phyloP scores from a whole-genome alignment of 2,888 invertebrate species.

The Drosophila siamana region DNA sequence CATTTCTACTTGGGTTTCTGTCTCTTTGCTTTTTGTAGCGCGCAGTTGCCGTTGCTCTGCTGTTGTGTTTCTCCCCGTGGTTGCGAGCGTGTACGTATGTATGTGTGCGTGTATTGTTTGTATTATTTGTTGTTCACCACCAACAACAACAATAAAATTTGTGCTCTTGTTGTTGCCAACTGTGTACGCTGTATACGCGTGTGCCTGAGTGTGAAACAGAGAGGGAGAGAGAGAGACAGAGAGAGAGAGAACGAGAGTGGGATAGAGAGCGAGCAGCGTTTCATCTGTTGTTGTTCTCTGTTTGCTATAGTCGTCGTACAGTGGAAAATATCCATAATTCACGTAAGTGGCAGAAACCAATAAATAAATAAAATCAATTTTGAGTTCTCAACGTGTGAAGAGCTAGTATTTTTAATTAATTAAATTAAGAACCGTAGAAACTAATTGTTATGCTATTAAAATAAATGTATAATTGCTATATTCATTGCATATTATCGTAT shows the following conservation, averaged over 20 bases:
- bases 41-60: slow-evolving; percentile 76
- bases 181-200: slow-evolving; percentile 43
- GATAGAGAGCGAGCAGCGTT: slow-evolving; percentile 50
- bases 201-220: slow-evolving; percentile 23
- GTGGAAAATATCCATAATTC: slow-evolving; percentile 13
- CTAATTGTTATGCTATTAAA: neutral
- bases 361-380: neutral
- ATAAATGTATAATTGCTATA: neutral
- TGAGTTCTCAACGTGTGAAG: neutral
- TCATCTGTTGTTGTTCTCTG: slow-evolving; percentile 75
- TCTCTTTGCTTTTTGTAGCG: slow-evolving; percentile 76
- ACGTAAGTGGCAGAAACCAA: neutral
- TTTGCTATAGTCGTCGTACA: slow-evolving; percentile 60
- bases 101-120: slow-evolving; percentile 70
- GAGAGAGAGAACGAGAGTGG: slow-evolving; percentile 39
- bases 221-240: slow-evolving; percentile 45
- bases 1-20: slow-evolving; percentile 67
- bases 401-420: neutral
- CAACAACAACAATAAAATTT: slow-evolving; percentile 72
- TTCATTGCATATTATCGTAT: neutral
- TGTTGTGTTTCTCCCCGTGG: slow-evolving; percentile 24
- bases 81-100: slow-evolving; percentile 52
- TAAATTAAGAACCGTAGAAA: neutral
- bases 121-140: slow-evolving; percentile 76
- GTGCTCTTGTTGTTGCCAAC: slow-evolving; percentile 71